Evolutionary conservation across 2,797 vertebrate species (phyloP), one percentile per base, ranked within the genome.

Genomic region (Neomorphus geoffroyi): DNA sequence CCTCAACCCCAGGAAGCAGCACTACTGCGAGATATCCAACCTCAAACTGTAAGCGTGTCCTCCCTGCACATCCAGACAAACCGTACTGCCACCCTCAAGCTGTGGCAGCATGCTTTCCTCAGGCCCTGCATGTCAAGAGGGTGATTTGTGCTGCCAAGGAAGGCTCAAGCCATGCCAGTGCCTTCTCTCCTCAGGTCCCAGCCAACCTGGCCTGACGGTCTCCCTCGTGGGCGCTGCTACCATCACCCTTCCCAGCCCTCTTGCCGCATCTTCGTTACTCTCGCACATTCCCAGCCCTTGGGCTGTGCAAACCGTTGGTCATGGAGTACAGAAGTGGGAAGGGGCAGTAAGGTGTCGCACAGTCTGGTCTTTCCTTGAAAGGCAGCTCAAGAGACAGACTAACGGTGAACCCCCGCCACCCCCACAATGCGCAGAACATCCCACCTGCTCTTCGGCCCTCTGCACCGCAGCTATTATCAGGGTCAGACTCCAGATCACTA

Each of bases 221-320:
- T 60, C 37, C 19, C 41, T 35, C 1, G 0, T 6, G 1, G 33
- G 13, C 1, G 3, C 27, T 8, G 16, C 27, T 15, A 3, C 27
- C n/a, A n/a, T n/a, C n/a, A n/a, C n/a, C n/a, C 9, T 72, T 18
- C 32, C 30, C 66, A 62, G 46, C 12, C 30, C n/a, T 64, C 64
- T 9, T 10, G 54, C 33, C 56, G 3, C 0, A 1, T 7, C 62
- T 57, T 37, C 75, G 23, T 6, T 46, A 7, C 5, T 19, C 65
- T 58, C 1, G 0, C 28, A 9, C 1, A 0, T 32, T 50, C 41
- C 78, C 39, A 56, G 24, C 35, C 28, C 24, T 19, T 17, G 24
- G 15, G 64, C 39, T 0, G 0, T 4, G 48, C 69, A 17, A 14
- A 58, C 2, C 1, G 33, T 54, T 43, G 62, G 28, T 33, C 57